Evolutionary conservation across 2,888 invertebrate species (phyloP).

Genomic region (Oscheius myriophilus): DNA sequence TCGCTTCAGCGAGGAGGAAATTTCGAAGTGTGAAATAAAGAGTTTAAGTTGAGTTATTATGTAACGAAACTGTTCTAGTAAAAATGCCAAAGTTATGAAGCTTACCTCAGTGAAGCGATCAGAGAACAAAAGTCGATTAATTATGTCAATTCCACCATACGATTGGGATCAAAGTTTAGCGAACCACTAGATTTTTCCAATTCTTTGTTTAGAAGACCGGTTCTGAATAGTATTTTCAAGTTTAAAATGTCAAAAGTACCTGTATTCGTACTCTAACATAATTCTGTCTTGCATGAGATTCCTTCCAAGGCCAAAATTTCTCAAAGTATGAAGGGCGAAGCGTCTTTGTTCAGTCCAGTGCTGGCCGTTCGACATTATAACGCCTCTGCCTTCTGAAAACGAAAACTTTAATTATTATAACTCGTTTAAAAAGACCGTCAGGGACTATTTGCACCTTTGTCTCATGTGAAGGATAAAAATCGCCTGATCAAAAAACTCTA

Average conservation of each 20-base stretch:
- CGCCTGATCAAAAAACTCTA: no score
- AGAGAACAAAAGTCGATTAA: slow-evolving; percentile 27
- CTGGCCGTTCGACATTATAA: slow-evolving; percentile 12
- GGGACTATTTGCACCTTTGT: no score
- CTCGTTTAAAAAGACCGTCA: no score
- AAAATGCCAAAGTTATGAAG: no score
- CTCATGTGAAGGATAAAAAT: no score
- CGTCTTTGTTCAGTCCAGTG: slow-evolving; percentile 27
- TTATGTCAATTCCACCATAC: slow-evolving; percentile 22
- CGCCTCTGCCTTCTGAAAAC: slow-evolving; percentile 15
- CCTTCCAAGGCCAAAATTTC: slow-evolving; percentile 30
- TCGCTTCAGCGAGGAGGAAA: no score
- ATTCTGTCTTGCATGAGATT: slow-evolving; percentile 30
- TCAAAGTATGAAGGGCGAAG: slow-evolving; percentile 20
- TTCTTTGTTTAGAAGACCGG: not conserved
- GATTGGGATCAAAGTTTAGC: slow-evolving; percentile 12
- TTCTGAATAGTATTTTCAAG: slow-evolving; percentile 1
- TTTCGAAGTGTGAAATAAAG: no score
- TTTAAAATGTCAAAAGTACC: not conserved
- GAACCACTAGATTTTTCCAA: slow-evolving; percentile 15
- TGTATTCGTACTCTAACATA: slow-evolving; percentile 22
- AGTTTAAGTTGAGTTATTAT: no score
- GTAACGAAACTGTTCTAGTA: no score
- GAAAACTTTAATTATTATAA: no score
- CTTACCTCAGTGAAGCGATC: slow-evolving; percentile 29